Evolutionary conservation across 2,113 vertebrate genomes (phyloP), one percentile per base, ranked within the genome.

Genomic region (Oreocharis arfaki): DNA sequence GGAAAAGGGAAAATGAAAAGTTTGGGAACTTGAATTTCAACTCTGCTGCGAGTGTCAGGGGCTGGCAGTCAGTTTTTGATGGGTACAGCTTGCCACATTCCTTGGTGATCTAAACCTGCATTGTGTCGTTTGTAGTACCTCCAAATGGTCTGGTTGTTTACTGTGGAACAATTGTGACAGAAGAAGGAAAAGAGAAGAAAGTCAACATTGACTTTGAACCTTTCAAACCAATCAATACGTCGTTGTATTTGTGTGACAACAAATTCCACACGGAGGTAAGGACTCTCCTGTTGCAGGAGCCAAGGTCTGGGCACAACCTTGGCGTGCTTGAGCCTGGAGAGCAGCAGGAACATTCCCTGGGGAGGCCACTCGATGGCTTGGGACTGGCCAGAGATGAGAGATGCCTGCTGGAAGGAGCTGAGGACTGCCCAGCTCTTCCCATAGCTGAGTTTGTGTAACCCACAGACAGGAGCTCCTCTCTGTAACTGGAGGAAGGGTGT

Each of bases 181-280:
- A 99, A 96, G 99, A 99, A 98, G 99, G 99, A 97, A 99, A 99
- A 97, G 99, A 99, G 98, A 99, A 99, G 98, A 99, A 99, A 98
- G 99, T 99, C 93, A 99, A 99, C 98, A 99, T 99, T 84, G 99
- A 99, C 98, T 99, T 99, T 98, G 99, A 99, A 97, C 99, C 99
- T 97, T 99, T 99, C 98, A 99, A 99, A 98, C 99, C 99, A 98
- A 99, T 99, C 98, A 99, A 99, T 98, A 99, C 99, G 3, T 99
- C 99, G 30, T 98, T 99, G 95, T 99, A 99, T 97, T 99, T 99
- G 97, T 99, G 99, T 95, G 99, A 99, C 98, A 99, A 99, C 98
- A 99, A 99, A 98, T 99, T 99, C 98, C 99, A 99, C 97, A 99
- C 99, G 14, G 99, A 99, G 99, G 99, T 99, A 98, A 98, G 98